These are phyloP conservation scores for Troides oblongomaculatus DNA, from an alignment of 2,888 invertebrate species.

Conservation along the genomic window DNA sequence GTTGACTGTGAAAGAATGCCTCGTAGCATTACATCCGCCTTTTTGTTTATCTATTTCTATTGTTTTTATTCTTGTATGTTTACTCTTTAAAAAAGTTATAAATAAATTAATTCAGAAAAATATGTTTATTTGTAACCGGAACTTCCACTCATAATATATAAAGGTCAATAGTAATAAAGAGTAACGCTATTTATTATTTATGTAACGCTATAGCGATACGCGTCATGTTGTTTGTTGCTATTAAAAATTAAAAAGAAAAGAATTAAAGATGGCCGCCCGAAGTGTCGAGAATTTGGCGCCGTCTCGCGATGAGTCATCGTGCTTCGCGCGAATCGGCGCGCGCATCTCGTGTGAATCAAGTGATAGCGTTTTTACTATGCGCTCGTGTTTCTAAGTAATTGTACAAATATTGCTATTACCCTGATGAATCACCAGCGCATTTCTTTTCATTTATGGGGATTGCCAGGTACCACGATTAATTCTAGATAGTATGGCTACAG, in stretches of 20 bases:
- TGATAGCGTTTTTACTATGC: constrained; percentile 27
- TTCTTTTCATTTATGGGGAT: background rate
- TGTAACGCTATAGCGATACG: background rate
- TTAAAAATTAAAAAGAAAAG: constrained; percentile 28
- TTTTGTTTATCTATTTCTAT: too few relatives aligned
- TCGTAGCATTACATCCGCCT: too few relatives aligned
- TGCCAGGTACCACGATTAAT: background rate
- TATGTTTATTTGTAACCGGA: background rate
- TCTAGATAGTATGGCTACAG: too few relatives aligned
- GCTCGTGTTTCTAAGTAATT: constrained; percentile 15
- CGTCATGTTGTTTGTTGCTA: constrained; percentile 7
- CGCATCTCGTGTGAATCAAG: constrained; percentile 38
- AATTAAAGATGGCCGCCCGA: constrained; percentile 34
- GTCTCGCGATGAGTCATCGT: constrained; percentile 33
- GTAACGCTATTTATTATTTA: background rate
- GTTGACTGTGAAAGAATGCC: too few relatives aligned
- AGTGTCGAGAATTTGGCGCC: constrained; percentile 37
- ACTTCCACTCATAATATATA: background rate
- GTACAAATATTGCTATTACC: constrained; percentile 6
- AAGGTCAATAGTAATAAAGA: background rate
- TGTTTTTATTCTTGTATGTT: too few relatives aligned
- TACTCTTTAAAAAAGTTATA: too few relatives aligned
- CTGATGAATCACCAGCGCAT: constrained; percentile 16
- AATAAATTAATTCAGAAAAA: background rate
- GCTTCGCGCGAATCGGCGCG: constrained; percentile 37